Evolutionary conservation across 1,140 invertebrate genomes (phyloP).

Genomic region (Akabosia matsudoensis): DNA sequence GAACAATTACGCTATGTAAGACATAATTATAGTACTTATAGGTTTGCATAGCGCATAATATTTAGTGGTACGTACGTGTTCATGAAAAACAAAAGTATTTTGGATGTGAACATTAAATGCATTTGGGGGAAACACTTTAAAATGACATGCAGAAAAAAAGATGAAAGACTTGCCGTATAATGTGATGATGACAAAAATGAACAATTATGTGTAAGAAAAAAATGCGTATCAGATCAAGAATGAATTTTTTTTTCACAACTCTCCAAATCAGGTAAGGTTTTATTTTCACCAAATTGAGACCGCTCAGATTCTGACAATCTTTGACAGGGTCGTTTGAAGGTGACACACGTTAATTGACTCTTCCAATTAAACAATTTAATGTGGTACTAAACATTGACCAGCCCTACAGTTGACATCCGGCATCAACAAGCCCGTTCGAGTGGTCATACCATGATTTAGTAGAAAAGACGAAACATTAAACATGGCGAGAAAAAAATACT

Average conservation of each 20-base stretch:
- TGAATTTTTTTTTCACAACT: background rate
- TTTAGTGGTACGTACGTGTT: no score
- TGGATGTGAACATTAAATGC: no score
- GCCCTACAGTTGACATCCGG: background rate
- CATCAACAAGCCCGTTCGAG: background rate
- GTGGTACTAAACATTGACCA: conserved; percentile 1
- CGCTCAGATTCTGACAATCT: conserved; percentile 6
- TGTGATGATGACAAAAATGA: no score
- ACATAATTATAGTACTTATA: no score
- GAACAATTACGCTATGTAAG: no score
- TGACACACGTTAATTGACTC: background rate
- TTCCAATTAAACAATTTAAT: background rate
- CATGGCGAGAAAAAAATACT: conserved; percentile 5
- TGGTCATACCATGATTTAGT: conserved; percentile 20
- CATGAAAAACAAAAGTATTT: no score
- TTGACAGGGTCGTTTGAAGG: background rate
- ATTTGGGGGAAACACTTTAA: no score
- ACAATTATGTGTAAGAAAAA: no score
- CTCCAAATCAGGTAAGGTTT: background rate
- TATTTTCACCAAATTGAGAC: conserved; percentile 14
- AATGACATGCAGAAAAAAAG: no score
- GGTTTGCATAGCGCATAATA: no score
- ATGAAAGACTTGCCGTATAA: no score
- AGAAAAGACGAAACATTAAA: conserved; percentile 16
- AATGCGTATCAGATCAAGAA: no score